Conservation (phyloP, 2,888 invertebrate species). For the Scaeva pyrastri region DNA sequence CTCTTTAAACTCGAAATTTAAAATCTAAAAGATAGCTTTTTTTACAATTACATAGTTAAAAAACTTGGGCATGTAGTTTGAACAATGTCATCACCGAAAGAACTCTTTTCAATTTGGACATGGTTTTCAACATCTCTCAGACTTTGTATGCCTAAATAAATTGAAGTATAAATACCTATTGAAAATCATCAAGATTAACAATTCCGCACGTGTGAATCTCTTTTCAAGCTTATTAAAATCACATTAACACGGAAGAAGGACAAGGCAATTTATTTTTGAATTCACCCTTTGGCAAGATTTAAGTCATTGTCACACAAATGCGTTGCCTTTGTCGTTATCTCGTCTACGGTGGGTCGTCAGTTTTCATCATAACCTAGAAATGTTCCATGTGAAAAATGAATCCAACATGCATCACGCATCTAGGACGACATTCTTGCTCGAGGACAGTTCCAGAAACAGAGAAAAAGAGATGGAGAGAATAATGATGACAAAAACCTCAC, state of each 20-base stretch:
- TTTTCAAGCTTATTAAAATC: conserved; percentile 8
- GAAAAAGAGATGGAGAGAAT: not conserved
- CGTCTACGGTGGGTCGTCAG: not conserved
- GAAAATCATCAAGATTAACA: conserved; percentile 6
- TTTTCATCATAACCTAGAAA: conserved; percentile 19
- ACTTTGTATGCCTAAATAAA: not conserved
- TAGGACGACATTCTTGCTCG: not conserved
- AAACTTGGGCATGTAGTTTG: not conserved
- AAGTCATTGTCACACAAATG: conserved; percentile 29
- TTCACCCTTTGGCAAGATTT: not conserved
- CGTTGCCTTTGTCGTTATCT: not conserved
- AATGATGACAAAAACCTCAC: conserved; percentile 38
- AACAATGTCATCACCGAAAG: not conserved
- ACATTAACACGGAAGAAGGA: not conserved
- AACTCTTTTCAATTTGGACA: not conserved
- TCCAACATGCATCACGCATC: conserved; percentile 24
- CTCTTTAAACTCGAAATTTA: not conserved
- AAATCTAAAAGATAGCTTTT: not conserved
- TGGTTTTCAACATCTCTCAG: not conserved
- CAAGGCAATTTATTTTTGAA: not conserved
- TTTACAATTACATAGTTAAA: too few species aligned
- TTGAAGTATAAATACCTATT: not conserved
- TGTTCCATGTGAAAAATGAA: conserved; percentile 22
- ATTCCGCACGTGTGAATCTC: conserved; percentile 8
- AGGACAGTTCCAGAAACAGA: conserved; percentile 1